Evolutionary conservation across 2,888 invertebrate species (phyloP).

Genomic region (Protodeltote pygarga): DNA sequence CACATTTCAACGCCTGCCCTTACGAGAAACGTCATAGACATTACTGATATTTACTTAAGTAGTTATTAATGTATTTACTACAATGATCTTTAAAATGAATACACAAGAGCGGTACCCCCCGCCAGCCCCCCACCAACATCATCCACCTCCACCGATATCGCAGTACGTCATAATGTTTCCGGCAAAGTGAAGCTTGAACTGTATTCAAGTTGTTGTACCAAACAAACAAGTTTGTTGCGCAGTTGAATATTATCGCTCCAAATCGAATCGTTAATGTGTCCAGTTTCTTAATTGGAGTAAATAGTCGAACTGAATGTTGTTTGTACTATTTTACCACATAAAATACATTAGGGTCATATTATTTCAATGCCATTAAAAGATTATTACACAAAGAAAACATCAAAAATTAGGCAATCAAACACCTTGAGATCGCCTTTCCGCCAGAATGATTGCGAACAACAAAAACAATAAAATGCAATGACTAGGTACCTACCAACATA

Average conservation of each 20-base stretch:
- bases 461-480: constrained; percentile 53
- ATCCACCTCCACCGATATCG: constrained; percentile 15
- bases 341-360: constrained; percentile 31
- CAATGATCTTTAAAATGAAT: neutral
- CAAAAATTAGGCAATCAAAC: constrained; percentile 64
- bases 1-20: constrained; percentile 22
- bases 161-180: constrained; percentile 32
- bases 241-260: constrained; percentile 60
- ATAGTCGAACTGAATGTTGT: constrained; percentile 20
- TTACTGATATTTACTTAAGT: neutral
- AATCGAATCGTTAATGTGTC: constrained; percentile 50
- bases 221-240: constrained; percentile 70
- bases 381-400: constrained; percentile 44
- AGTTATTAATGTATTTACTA: neutral
- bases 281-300: constrained; percentile 42
- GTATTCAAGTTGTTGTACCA: constrained; percentile 49
- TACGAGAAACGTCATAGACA: constrained; percentile 6
- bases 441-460: constrained; percentile 58
- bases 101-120: constrained; percentile 1
- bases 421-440: constrained; percentile 70
- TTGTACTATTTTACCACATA: constrained; percentile 14
- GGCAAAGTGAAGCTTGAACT: constrained; percentile 36
- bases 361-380: constrained; percentile 36
- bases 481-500: constrained; percentile 81
- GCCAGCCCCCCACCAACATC: constrained; percentile 3